Base-by-base conservation (phyloP, 2,113 vertebrate species). In the Gymnobelideus leadbeateri region DNA sequence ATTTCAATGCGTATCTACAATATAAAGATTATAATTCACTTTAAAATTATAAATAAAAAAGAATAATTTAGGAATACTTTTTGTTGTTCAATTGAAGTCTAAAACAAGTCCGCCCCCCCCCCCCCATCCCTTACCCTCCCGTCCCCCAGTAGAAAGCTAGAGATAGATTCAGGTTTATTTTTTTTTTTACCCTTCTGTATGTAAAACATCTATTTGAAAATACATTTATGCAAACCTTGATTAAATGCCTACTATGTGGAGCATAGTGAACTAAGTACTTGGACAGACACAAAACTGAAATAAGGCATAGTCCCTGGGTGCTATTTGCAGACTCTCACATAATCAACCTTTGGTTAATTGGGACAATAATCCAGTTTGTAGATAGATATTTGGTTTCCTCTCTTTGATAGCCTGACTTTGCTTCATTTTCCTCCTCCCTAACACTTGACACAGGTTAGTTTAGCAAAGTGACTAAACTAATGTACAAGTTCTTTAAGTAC, bases 1-100 rank as follows among this genome's bases (percentile, higher is more conserved):
- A 49, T 49, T 61, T 50, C n/a, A 84, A 43, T 84, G 52, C 93
- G 16, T 16, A 24, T 57, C 94, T 94, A 91, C 94, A 89, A 91
- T 92, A 77, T 93, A 37, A 84, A 55, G 31, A 10, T 61, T 90
- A 84, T 50, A 94, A n/a, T 91, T 89, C 25, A 8, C 43, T 89
- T 90, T 16, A 16, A 61, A 93, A 95, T 84, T 84, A 43, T 43
- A 84, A 43, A 84, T 43, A 37, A 84, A 84, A 84, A 43, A 1
- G 43, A 21, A 84, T 84, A 43, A 23, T 43, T 84, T 84, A 84
- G 68, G n/a, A 43, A 43, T 19, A 84, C 19, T 43, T 43, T 37
- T 43, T 43, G 68, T 43, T 84, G 11, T 37, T 68, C 16, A 43
- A 37, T 16, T 68, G 61, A 68, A 43, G n/a, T 84, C n/a, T 19